Base-by-base conservation (phyloP, 2,797 vertebrate genomes). In the Poeciliopsis turneri region DNA sequence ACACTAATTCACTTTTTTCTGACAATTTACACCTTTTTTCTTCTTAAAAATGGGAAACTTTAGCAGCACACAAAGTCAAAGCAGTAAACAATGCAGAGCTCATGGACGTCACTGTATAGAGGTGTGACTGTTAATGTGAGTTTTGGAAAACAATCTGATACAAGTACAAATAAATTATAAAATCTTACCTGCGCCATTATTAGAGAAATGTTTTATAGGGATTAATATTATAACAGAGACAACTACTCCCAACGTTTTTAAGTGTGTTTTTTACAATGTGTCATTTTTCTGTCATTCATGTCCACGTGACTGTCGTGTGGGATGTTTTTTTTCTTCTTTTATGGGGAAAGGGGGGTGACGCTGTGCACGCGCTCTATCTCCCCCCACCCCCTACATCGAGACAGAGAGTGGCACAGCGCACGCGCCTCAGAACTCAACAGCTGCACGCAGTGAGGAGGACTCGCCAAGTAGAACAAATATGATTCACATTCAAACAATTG, bases 401-500 rank as follows among this genome's bases (percentile, higher is more conserved):
- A 64, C 45, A 68, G 77, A 51, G 51, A 73, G 47, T 68, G 36
- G 76, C 71, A 78, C 78, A 39, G 72, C 23, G 77, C 25, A 88
- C 91, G 93, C 84, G 87, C 87, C 15, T 86, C 83, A 30, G 91
- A 87, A 77, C 71, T 92, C 93, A 95, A 96, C 95, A 96, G 95
- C 95, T 96, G 95, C 95, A 95, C 33, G 33, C 84, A 64, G 88
- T 73, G 85, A 89, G 87, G 92, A 92, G 86, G 92, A 92, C 82
- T 85, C 90, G 81, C 85, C 87, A 90, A 92, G 88, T 85, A 64
- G 84, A 92, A 85, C 87, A 87, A 85, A 93, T 88, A 89, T 90
- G 88, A 90, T 85, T 85, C 90, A 85, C 87, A 78, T 73, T 82
- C 88, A 92, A 89, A 95, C 92, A 90, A 88, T 89, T 86, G 86